phyloP scores from a whole-genome alignment of 1,140 invertebrate genomes.

The Nasonia vitripennis region DNA sequence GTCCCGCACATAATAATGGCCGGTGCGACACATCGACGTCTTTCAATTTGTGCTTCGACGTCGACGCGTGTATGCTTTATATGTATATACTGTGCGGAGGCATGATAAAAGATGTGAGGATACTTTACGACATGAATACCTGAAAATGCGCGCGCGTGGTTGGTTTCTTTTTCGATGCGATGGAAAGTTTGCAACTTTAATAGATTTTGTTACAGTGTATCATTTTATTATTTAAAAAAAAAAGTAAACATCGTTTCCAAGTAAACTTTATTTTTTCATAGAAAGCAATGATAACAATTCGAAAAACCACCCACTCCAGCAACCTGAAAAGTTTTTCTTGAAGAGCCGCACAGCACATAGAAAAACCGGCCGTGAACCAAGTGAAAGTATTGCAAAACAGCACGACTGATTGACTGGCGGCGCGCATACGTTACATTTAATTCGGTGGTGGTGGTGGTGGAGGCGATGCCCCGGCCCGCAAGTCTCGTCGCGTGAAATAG shows the following conservation, averaged over 20 bases:
- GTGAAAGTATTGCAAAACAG: slow-evolving; percentile 37
- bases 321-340: background rate
- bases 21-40: background rate
- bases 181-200: no score
- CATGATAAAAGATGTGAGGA: background rate
- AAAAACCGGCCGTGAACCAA: background rate
- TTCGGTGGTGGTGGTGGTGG: slow-evolving; percentile 26
- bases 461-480: no score
- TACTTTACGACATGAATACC: background rate
- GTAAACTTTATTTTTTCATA: no score
- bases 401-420: background rate
- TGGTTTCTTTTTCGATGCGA: background rate
- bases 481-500: slow-evolving; percentile 46
- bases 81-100: background rate
- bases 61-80: background rate
- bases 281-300: no score
- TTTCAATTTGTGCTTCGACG: background rate
- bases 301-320: no score
- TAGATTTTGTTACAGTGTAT: no score
- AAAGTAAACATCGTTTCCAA: no score
- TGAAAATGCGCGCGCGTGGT: background rate
- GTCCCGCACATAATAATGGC: slow-evolving; percentile 56
- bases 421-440: slow-evolving; percentile 3
- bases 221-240: no score
- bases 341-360: background rate